These are phyloP conservation scores for Myotis pilosus DNA, from an alignment of 2,797 vertebrate species.

Conservation along the genomic window DNA sequence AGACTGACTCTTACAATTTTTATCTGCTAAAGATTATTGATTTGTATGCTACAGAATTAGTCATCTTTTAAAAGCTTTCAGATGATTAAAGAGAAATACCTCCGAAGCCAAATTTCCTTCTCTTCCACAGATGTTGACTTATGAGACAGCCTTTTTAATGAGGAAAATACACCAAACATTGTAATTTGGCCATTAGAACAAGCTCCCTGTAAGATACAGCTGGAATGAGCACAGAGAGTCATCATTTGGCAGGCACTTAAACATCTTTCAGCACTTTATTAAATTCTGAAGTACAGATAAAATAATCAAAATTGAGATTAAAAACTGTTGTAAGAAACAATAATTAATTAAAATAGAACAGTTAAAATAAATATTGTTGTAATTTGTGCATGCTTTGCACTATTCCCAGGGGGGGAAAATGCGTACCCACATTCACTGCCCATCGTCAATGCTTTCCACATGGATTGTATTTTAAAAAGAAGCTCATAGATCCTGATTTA, in stretches of 20 bases:
- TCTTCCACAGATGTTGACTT: conserved; percentile 18
- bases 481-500: not conserved
- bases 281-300: not conserved
- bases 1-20: conserved; percentile 27
- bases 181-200: not conserved
- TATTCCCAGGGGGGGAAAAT: not conserved
- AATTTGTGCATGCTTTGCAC: not conserved
- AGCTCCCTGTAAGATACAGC: not conserved
- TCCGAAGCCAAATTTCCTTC: conserved; percentile 11
- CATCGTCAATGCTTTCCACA: not conserved
- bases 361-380: not conserved
- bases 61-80: conserved; percentile 57
- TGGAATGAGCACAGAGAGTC: not conserved
- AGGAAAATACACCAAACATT: not conserved
- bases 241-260: not conserved
- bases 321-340: not conserved
- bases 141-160: not conserved
- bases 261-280: not conserved
- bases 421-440: not conserved
- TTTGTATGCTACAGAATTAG: conserved; percentile 41
- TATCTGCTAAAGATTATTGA: conserved; percentile 49
- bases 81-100: conserved; percentile 53
- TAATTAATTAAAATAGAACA: not conserved
- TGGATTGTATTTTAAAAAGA: not conserved
- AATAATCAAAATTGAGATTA: not conserved